phyloP scores from a whole-genome alignment of 2,888 invertebrate species.

The Mesorhabditis sp. region DNA sequence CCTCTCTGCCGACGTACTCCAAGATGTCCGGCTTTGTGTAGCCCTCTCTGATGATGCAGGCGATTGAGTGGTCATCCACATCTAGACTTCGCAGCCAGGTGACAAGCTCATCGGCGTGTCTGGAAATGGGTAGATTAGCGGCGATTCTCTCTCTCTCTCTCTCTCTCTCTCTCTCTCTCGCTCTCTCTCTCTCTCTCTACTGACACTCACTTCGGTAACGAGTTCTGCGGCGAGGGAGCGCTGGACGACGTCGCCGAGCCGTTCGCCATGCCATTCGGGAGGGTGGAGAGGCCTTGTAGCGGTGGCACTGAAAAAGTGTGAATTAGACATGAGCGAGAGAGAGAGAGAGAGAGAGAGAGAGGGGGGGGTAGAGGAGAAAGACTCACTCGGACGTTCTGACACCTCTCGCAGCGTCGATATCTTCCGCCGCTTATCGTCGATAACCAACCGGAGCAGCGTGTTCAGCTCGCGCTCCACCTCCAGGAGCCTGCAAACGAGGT shows the following conservation, averaged over 20 bases:
- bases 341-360: too few relatives aligned
- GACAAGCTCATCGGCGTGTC: slow-evolving; percentile 66
- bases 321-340: too few relatives aligned
- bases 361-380: too few relatives aligned
- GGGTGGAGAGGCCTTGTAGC: slow-evolving; percentile 15
- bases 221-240: background rate
- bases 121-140: background rate
- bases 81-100: slow-evolving; percentile 73
- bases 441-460: slow-evolving; percentile 15
- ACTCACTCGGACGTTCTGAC: background rate
- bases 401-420: background rate
- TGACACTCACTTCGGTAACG: background rate
- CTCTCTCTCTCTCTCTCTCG: too few relatives aligned
- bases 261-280: slow-evolving; percentile 22
- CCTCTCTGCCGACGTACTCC: slow-evolving; percentile 75
- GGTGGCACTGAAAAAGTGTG: background rate
- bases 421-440: background rate
- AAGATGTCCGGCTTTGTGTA: slow-evolving; percentile 78
- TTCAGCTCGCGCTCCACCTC: slow-evolving; percentile 31
- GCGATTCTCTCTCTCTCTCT: background rate
- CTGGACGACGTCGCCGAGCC: slow-evolving; percentile 2
- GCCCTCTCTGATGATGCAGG: slow-evolving; percentile 69
- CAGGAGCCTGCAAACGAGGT: slow-evolving; percentile 15
- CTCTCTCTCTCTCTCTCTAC: background rate
- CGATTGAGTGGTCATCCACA: slow-evolving; percentile 70